Base-by-base conservation (phyloP, 2,888 invertebrate species). In the Clunio marinus region DNA sequence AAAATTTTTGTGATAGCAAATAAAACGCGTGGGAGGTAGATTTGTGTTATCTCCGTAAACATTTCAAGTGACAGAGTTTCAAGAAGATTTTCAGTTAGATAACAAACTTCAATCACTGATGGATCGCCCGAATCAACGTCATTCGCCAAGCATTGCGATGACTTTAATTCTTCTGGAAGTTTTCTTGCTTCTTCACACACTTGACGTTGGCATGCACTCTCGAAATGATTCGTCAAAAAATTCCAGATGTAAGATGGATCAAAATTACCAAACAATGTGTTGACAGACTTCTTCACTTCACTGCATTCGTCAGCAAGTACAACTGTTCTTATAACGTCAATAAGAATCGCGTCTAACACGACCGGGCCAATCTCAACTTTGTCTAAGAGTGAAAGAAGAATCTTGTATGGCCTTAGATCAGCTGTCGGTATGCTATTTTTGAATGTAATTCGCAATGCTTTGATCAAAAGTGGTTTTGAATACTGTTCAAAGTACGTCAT, bases 201-300 rank as follows among this genome's bases (percentile, higher is more conserved):
- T 73, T 68, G 58, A 66, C 70, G 22, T 70, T 73, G 74, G 70
- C 76, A 74, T 67, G 76, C 71, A 70, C 83, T 83, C 69, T 84
- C 83, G 73, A 84, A 87, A 70, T 87, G 77, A 71, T 82, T 81
- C 25, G 86, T 86, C 72, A 90, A 84, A 74, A 88, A 92, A 71
- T 86, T 85, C 93, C 94, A 94, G 69, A 93, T 86, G 74, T 91
- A 93, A 69, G 87, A 87, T n/a, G 89, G 87, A 75, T 93, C 91
- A 70, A 93, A 82, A 0, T 91, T 88, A 68, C 88, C 88, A 75
- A 94, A 90, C 25, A 94, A 78, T 70, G 93, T 80, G 79, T 93
- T 93, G 1, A 91, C 91, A 20, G 89, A 90, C 77, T 93, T 93
- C 13, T 88, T 81, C 45, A 92, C 82, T 75, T 93, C 93, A 71